Evolutionary conservation across 1,140 invertebrate genomes (phyloP).

Genomic region (Lepidurus arcticus): DNA sequence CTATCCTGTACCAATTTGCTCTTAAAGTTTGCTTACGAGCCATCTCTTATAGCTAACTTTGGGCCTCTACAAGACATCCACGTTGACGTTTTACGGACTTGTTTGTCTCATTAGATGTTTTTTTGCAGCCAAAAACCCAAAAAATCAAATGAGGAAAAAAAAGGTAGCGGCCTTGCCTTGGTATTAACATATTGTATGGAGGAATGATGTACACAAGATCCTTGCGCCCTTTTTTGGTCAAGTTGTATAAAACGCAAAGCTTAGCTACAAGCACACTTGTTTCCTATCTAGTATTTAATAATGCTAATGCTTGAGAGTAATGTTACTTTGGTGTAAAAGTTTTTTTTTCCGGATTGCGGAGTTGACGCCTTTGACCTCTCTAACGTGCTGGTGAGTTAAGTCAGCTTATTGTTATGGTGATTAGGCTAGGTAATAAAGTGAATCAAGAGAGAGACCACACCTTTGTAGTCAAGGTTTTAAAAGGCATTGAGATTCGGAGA

Average conservation of each 20-base stretch:
- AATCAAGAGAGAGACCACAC: not conserved
- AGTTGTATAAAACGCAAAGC: not conserved
- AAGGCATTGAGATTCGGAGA: not conserved
- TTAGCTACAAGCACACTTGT: not conserved
- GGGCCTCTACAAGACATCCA: not conserved
- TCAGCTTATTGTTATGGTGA: conserved; percentile 6
- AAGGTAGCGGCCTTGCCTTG: conserved; percentile 4
- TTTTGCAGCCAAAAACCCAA: not conserved
- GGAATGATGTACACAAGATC: conserved; percentile 11
- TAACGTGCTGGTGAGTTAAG: not conserved
- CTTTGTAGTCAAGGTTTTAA: not conserved
- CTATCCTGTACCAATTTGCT: not conserved
- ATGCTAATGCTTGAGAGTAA: not conserved
- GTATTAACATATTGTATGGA: conserved; percentile 22
- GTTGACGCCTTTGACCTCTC: conserved; percentile 12
- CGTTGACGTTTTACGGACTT: not conserved
- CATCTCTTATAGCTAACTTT: not conserved
- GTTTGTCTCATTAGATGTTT: conserved; percentile 9
- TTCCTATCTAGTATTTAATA: conserved; percentile 16
- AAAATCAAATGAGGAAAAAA: not conserved
- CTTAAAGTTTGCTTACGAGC: not conserved
- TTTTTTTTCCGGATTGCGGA: not conserved
- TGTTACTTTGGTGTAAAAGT: not conserved
- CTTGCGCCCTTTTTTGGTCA: conserved; percentile 1
- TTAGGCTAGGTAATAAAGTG: conserved; percentile 4